Evolutionary conservation across 2,888 invertebrate genomes (phyloP), one percentile per base, ranked within the genome.

Genomic region (Hyposoter didymator): DNA sequence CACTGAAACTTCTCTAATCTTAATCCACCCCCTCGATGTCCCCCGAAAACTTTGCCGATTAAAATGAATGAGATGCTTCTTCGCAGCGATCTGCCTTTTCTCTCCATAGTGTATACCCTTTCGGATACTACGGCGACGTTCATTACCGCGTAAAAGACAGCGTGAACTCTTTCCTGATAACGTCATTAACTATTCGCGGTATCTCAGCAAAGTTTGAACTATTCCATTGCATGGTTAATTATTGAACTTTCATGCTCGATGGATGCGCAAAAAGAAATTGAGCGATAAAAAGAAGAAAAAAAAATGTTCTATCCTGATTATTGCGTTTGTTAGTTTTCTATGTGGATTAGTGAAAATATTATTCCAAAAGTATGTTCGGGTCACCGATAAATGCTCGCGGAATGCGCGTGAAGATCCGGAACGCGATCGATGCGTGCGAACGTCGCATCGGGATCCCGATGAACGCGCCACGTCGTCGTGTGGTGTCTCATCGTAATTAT

Each of bases 401-500:
- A 83, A 73, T 17, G 45, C 45, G 78, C 64, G 69, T 81, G 75
- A 66, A 52, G 43, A 62, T 32, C 1, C 17, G 64, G 62, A 76
- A 55, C 72, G n/a, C n/a, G 66, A 78, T 67, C 62, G 78, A 78
- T 82, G 78, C 55, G 55, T n/a, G 32, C 73, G 39, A 72, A 66
- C 74, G 75, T 52, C 83, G 78, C 70, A 81, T 86, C 19, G 52
- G 72, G n/a, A 72, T 32, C 72, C 72, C 47, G 35, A 52, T 52
- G 35, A 52, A 52, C 72, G 72, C 17, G 14, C 32, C 52, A 17
- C 72, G 32, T 72, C 52, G 72, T 49, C 72, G 22, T 10, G 49
- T 14, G n/a, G n/a, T 32, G 72, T 82, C 78, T 73, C 86, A 86
- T 84, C 80, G 80, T 78, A 82, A 78, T 85, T 87, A 84, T 87